A percentile compares a stretch with the other conserved stretches of the same genome.
phyloP scores from a whole-genome alignment of 2,888 invertebrate genomes.

The Philhelius pedissequus region DNA sequence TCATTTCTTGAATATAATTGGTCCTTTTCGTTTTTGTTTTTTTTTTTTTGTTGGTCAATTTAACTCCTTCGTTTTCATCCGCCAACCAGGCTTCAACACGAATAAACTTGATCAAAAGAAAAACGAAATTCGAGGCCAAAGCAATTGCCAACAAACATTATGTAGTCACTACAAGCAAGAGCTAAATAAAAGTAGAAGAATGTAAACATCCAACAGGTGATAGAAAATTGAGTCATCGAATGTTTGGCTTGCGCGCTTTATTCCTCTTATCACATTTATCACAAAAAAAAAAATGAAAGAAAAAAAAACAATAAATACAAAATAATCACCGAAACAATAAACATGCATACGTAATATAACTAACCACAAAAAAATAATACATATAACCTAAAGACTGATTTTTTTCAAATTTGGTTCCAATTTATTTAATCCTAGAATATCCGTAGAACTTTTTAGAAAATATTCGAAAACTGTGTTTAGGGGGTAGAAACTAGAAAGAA shows the following conservation, averaged over 20 bases:
- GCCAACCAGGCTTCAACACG: constrained; percentile 37
- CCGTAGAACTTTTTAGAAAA: constrained; percentile 58
- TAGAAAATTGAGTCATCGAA: constrained; percentile 48
- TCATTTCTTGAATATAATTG: not conserved
- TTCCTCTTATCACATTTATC: constrained; percentile 34
- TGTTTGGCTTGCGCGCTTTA: constrained; percentile 21
- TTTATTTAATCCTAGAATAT: constrained; percentile 16
- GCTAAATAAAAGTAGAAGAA: constrained; percentile 1
- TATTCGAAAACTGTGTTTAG: not conserved
- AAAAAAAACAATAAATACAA: constrained; percentile 7
- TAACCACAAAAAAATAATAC: not conserved
- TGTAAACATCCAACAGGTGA: constrained; percentile 67
- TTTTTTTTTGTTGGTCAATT: not conserved
- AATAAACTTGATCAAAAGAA: constrained; percentile 5
- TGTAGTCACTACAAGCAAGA: too few species aligned
- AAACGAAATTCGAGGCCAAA: not conserved
- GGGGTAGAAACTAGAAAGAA: too few species aligned
- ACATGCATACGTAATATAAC: constrained; percentile 5
- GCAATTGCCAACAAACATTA: not conserved
- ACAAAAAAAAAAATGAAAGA: not conserved
- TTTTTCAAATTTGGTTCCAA: not conserved
- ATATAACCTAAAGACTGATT: constrained; percentile 7
- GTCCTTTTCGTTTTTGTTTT: too few species aligned
- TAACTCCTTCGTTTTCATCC: not conserved
- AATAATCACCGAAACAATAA: constrained; percentile 1